Evolutionary conservation across 2,113 vertebrate genomes (phyloP).

Genomic region (Pachyramphus minor): DNA sequence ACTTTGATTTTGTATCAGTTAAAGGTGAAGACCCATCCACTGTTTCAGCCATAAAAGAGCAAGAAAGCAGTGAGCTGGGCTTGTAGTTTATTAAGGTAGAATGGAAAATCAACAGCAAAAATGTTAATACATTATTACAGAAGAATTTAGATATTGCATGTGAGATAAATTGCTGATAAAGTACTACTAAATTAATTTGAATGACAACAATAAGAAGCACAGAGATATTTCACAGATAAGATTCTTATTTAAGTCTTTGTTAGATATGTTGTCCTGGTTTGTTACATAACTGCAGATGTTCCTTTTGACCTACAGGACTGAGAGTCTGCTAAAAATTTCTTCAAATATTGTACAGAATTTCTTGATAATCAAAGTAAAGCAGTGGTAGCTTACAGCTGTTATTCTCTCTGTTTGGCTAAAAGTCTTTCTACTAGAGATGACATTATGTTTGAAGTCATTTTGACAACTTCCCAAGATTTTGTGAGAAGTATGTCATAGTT

Average conservation of each 20-base stretch:
- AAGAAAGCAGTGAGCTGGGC: background rate
- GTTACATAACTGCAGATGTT: accelerated
- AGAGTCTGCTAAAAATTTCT: background rate
- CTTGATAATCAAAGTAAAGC: background rate
- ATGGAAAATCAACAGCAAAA: background rate
- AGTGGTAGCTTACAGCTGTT: background rate
- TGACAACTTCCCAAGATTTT: background rate
- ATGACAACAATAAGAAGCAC: background rate
- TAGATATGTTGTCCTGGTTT: background rate
- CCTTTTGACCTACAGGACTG: background rate
- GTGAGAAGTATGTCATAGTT: background rate
- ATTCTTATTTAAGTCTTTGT: background rate
- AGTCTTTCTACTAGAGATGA: background rate
- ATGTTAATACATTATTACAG: background rate
- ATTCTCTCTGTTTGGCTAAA: background rate
- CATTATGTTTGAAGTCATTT: background rate
- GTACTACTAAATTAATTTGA: background rate
- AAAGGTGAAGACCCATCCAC: background rate
- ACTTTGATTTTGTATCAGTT: background rate
- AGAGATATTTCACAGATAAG: background rate
- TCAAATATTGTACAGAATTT: background rate
- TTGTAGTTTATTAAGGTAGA: background rate
- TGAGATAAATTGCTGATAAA: background rate
- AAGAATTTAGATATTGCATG: background rate
- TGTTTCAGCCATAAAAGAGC: background rate